phyloP scores from a whole-genome alignment of 2,888 invertebrate genomes.

The Steromphala cineraria region DNA sequence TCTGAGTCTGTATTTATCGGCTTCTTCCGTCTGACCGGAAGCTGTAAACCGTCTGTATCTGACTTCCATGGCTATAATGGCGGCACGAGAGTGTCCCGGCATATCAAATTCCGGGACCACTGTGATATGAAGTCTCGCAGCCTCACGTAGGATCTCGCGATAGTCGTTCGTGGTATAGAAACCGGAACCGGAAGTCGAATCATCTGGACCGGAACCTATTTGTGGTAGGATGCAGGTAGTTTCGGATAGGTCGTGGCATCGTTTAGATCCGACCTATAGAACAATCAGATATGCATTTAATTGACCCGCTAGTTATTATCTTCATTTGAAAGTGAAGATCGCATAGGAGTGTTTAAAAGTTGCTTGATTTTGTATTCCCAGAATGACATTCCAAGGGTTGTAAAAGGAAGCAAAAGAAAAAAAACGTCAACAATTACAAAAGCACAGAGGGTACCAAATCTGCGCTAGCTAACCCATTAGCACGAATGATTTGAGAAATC shows the following conservation, averaged over 20 bases:
- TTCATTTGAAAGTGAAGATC: too few relatives aligned
- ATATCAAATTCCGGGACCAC: constrained; percentile 63
- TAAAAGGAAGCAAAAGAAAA: too few relatives aligned
- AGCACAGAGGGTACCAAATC: too few relatives aligned
- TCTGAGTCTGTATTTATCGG: constrained; percentile 24
- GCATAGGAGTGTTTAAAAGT: too few relatives aligned
- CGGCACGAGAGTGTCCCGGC: constrained; percentile 56
- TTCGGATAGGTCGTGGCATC: constrained; percentile 40
- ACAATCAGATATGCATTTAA: too few relatives aligned
- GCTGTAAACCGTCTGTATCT: constrained; percentile 3
- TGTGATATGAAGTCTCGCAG: constrained; percentile 37
- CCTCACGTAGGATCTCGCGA: constrained; percentile 32
- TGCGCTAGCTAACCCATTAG: too few relatives aligned
- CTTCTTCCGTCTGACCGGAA: background rate
- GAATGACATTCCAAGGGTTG: too few relatives aligned
- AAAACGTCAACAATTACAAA: too few relatives aligned
- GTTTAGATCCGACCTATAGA: constrained; percentile 40
- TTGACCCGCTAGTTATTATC: too few relatives aligned
- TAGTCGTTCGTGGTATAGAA: constrained; percentile 36
- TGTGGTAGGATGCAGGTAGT: constrained; percentile 43
- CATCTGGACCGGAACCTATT: constrained; percentile 43
- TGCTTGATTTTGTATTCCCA: too few relatives aligned
- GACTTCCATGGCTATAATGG: constrained; percentile 49
- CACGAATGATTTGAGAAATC: too few relatives aligned
- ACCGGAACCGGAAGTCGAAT: constrained; percentile 37